A percentile compares a stretch with the other conserved stretches of the same genome.
phyloP scores from a whole-genome alignment of 2,888 invertebrate genomes.

The Cephus rjabovi region DNA sequence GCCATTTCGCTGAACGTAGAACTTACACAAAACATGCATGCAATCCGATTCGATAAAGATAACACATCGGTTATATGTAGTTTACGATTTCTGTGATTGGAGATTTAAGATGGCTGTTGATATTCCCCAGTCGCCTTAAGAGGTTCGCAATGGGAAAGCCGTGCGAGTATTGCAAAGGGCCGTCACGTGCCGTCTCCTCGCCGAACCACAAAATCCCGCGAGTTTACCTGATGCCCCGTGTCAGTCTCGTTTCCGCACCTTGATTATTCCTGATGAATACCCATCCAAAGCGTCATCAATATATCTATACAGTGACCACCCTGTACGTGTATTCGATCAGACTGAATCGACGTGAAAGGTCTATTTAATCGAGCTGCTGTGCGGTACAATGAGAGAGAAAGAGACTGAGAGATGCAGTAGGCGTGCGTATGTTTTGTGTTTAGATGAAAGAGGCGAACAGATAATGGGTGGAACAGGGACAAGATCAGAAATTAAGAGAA shows the following conservation, averaged over 20 bases:
- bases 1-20: no score
- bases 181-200: not conserved
- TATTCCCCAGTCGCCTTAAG: not conserved
- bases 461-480: not conserved
- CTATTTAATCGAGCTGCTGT: not conserved
- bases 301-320: not conserved
- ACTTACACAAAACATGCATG: no score
- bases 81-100: no score
- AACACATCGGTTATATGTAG: no score
- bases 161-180: not conserved
- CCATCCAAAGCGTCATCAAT: not conserved
- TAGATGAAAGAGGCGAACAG: not conserved
- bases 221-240: not conserved
- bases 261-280: not conserved
- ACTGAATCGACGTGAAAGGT: not conserved
- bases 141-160: not conserved
- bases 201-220: not conserved
- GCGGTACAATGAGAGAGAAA: not conserved
- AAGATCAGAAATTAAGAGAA: not conserved
- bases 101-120: no score
- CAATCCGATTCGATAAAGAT: no score
- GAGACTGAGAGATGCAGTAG: not conserved
- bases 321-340: not conserved
- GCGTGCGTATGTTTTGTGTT: not conserved
- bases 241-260: not conserved